Conservation (phyloP, 2,797 vertebrate genomes). For the Euphonia xanthogaster region DNA sequence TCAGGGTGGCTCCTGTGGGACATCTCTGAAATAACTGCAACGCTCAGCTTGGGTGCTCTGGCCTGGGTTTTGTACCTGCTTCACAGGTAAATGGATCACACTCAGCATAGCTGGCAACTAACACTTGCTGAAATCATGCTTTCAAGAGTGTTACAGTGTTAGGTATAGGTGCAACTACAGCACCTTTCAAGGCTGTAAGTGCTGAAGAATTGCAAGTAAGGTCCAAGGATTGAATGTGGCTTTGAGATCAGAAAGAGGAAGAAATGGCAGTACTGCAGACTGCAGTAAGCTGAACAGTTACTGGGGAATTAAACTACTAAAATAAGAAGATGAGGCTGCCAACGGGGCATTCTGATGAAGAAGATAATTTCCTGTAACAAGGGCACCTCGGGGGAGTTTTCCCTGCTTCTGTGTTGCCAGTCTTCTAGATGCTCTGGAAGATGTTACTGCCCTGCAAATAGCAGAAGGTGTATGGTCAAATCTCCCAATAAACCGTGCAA, state of each 20-base stretch:
- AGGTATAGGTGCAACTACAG: neutral
- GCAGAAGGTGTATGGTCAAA: neutral
- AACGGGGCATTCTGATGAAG: neutral
- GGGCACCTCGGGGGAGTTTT: neutral
- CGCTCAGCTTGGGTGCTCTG: neutral
- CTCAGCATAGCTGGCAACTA: neutral
- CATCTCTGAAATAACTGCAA: neutral
- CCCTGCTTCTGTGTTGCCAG: neutral
- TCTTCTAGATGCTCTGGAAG: neutral
- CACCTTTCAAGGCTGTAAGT: neutral
- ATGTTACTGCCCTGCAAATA: neutral
- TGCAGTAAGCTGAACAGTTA: neutral
- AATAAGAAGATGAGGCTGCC: neutral
- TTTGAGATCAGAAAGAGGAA: neutral
- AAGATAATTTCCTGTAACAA: neutral
- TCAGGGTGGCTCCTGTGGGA: neutral
- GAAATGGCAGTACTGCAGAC: neutral
- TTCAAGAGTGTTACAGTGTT: neutral
- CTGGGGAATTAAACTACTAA: neutral
- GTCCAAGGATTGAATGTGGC: neutral
- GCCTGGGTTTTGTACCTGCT: neutral
- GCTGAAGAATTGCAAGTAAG: neutral
- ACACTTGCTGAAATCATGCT: neutral
- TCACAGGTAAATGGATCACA: accelerated
- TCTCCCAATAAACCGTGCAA: neutral